Evolutionary conservation across 2,113 vertebrate genomes (phyloP).

Genomic region (Thunnus maccoyii): DNA sequence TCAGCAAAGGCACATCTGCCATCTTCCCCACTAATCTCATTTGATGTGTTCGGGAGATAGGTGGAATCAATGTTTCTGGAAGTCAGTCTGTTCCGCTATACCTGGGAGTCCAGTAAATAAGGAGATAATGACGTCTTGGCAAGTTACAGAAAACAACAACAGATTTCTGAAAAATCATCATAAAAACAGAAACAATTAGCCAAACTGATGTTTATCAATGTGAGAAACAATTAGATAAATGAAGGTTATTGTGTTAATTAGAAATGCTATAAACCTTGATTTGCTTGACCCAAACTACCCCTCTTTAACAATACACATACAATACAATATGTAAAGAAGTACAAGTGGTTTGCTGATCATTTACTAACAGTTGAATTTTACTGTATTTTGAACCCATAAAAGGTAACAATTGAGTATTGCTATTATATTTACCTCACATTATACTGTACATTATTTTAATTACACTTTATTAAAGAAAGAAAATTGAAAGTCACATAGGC

Average conservation of each 20-base stretch:
- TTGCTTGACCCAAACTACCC: background rate
- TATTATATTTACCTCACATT: background rate
- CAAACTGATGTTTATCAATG: background rate
- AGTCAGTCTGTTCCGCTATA: slow-evolving; percentile 38
- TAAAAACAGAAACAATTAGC: background rate
- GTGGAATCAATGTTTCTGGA: slow-evolving; percentile 70
- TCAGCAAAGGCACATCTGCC: slow-evolving; percentile 61
- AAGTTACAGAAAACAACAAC: slow-evolving; percentile 26
- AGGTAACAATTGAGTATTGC: background rate
- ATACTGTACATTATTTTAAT: background rate
- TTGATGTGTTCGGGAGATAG: slow-evolving; percentile 68
- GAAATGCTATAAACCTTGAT: background rate
- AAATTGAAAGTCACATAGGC: background rate
- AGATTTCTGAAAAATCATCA: background rate
- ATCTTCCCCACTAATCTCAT: slow-evolving; percentile 63
- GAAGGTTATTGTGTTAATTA: background rate
- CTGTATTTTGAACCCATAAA: background rate
- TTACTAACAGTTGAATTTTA: background rate
- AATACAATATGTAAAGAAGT: background rate
- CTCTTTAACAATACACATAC: background rate
- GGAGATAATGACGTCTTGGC: slow-evolving; percentile 34
- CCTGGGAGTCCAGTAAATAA: slow-evolving; percentile 52
- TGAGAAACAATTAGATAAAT: background rate
- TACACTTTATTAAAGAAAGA: background rate
- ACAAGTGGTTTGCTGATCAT: background rate